Evolutionary conservation across 1,140 invertebrate genomes (phyloP), one percentile per base, ranked within the genome.

Genomic region (Leptinotarsa undecemlineata): DNA sequence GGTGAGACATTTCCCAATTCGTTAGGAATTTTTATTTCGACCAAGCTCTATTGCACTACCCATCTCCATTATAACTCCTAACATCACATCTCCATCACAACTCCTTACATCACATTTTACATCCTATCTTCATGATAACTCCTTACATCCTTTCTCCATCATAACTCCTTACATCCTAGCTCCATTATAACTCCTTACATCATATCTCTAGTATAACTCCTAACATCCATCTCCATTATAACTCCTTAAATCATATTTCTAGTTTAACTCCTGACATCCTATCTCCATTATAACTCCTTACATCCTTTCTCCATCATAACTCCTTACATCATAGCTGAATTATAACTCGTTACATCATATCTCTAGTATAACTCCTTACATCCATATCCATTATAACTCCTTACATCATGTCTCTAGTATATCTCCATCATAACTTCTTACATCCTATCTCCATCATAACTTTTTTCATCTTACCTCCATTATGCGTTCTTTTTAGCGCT

Each of bases 1-100:
- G 76, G 82, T 84, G 75, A 74, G 15, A 68, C 47, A 26, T 68
- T 23, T 64, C 21, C 1, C n/a, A 64, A 17, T 23, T 15, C 8
- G 15, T 15, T 17, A 26, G 63, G 21, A 21, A 3, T 61, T 61
- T 3, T 19, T 61, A 1, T 19, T 17, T 19, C 5, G 60, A 17
- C 20, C 11, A 6, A n/a, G 11, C 60, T 61, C 20, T 1, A 61
- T n/a, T 61, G 14, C 20, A 61, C 20, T n/a, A 61, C 17, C 60
- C 17, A 11, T 42, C 33, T 42, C 2, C 8, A 42, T 42, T 42
- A 42, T 11, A 42, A 17, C 8, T 67, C 23, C 14, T 26, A 2
- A 26, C 4, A 15, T 20, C 64, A 3, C 15, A 21, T 6, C 15
- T 17, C 23, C 13, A 19, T 66, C 14, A 20, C 1, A 66, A 66